Conservation (phyloP, 2,797 vertebrate genomes). For the Sebastolobus altivelis region DNA sequence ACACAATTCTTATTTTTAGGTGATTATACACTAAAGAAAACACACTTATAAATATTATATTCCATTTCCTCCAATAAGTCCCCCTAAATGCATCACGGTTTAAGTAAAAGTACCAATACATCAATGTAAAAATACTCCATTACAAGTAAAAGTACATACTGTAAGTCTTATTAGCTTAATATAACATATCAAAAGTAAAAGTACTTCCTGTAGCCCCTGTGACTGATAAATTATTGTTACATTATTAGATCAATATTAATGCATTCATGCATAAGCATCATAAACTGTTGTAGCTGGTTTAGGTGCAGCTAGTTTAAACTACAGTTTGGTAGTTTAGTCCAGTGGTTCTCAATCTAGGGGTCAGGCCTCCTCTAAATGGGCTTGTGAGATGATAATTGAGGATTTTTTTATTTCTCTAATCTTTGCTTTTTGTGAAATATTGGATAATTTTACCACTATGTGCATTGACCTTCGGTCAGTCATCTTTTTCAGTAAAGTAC, state of each 20-base stretch:
- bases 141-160: neutral
- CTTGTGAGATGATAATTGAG: neutral
- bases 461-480: no score
- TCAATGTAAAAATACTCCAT: neutral
- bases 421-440: no score
- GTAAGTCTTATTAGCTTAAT: neutral
- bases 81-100: fast-evolving
- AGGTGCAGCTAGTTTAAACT: neutral
- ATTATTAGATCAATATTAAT: neutral
- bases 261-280: neutral
- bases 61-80: no score
- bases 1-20: no score
- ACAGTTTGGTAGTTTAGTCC: neutral
- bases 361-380: neutral
- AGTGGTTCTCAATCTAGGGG: neutral
- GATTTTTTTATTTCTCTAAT: neutral
- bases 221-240: neutral
- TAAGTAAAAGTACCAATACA: neutral
- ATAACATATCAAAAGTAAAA: neutral
- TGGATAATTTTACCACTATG: no score
- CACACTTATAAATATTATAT: no score
- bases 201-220: neutral
- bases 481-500: no score
- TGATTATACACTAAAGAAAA: no score
- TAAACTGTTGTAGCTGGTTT: no score